Percentiles rank a stretch among this genome's conserved stretches.
These are phyloP conservation scores for Drosophila sp. DNA, from an alignment of 1,140 invertebrate genomes.

Conservation along the genomic window DNA sequence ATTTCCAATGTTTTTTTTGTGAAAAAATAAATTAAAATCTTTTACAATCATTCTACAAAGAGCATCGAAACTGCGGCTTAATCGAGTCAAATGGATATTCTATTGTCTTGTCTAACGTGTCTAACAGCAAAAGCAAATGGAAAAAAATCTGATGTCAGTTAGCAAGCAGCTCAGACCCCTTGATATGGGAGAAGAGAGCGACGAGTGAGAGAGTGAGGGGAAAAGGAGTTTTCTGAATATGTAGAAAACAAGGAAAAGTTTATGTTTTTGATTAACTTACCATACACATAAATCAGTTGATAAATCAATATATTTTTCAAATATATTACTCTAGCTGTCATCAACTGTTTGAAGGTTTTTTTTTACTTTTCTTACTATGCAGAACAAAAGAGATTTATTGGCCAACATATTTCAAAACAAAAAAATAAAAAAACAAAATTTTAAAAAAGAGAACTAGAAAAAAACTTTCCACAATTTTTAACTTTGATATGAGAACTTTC, in stretches of 20 bases:
- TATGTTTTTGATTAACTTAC: constrained; percentile 9
- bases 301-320: constrained; percentile 10
- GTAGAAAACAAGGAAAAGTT: background rate
- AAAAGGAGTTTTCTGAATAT: background rate
- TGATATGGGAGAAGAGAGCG: background rate
- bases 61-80: background rate
- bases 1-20: no score
- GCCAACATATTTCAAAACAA: background rate
- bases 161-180: background rate
- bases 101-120: background rate
- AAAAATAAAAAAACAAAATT: background rate
- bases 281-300: constrained; percentile 12
- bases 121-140: background rate
- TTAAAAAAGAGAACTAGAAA: background rate
- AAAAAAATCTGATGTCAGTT: constrained; percentile 10
- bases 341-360: constrained; percentile 4
- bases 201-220: background rate
- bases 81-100: background rate
- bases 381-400: background rate
- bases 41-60: background rate
- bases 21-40: no score
- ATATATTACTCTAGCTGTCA: constrained; percentile 14
- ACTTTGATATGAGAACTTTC: constrained; percentile 8
- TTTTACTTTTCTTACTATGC: background rate
- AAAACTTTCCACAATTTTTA: background rate